A percentile compares a stretch with the other conserved stretches of the same genome.
Conservation (phyloP, 1,140 invertebrate species). For the Drosophila micromelanica region DNA sequence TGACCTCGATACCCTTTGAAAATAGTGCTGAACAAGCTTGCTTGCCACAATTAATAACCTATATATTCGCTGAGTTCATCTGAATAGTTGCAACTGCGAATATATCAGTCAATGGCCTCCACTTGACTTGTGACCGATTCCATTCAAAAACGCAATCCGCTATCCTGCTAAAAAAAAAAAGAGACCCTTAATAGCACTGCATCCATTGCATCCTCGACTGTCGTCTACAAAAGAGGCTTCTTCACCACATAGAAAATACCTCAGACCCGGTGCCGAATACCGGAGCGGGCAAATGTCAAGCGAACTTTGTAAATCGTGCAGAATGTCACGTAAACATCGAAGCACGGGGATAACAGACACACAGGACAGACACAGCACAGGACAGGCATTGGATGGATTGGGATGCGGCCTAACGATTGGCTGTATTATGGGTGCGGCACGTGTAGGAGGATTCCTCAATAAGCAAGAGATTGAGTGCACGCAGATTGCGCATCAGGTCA, state of each 20-base stretch:
- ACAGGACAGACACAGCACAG: no score
- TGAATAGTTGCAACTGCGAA: slow-evolving; percentile 9
- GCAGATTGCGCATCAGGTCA: slow-evolving; percentile 18
- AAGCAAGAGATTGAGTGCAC: slow-evolving; percentile 14
- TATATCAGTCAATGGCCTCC: slow-evolving; percentile 63
- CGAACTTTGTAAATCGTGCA: slow-evolving; percentile 62
- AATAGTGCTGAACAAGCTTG: no score
- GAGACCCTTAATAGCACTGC: slow-evolving; percentile 6
- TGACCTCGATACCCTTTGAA: neutral
- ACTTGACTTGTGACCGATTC: slow-evolving; percentile 78
- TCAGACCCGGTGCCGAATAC: neutral
- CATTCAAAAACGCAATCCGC: slow-evolving; percentile 66
- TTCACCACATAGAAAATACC: slow-evolving; percentile 19
- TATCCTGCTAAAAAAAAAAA: slow-evolving; percentile 24
- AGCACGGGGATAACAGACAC: slow-evolving; percentile 30
- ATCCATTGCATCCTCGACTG: slow-evolving; percentile 27
- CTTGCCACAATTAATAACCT: neutral
- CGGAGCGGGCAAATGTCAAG: slow-evolving; percentile 43
- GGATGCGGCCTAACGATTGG: slow-evolving; percentile 52
- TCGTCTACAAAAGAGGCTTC: slow-evolving; percentile 10
- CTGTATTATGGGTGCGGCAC: slow-evolving; percentile 58
- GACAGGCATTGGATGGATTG: neutral
- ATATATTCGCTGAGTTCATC: neutral
- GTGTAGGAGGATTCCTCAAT: slow-evolving; percentile 20
- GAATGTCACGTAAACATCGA: slow-evolving; percentile 68